Percentiles rank a stretch among this genome's conserved stretches.
phyloP scores from a whole-genome alignment of 2,797 vertebrate species.

The Oceanodroma leucorhoa region DNA sequence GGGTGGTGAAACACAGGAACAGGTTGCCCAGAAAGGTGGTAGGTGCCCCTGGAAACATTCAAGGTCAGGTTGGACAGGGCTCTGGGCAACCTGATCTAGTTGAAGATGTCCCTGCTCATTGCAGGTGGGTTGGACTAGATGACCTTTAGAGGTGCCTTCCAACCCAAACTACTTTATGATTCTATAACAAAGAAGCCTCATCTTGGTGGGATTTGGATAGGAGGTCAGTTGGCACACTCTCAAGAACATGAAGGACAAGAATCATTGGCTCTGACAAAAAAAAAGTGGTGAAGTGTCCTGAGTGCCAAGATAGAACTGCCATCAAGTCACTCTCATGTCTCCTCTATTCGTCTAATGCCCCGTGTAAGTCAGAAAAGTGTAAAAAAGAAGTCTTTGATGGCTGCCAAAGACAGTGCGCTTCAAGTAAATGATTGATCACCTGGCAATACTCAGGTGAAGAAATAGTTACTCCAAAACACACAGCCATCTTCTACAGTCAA shows the following conservation, averaged over 20 bases:
- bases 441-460: not conserved
- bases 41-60: not conserved
- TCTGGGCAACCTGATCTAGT: not conserved
- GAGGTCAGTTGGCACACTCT: not conserved
- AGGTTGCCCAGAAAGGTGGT: not conserved
- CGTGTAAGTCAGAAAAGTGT: not conserved
- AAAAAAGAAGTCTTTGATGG: not conserved
- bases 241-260: not conserved
- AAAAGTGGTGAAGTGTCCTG: not conserved
- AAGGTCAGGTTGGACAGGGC: not conserved
- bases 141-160: not conserved
- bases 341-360: not conserved
- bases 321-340: not conserved
- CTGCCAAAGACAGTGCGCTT: not conserved
- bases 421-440: not conserved
- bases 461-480: not conserved
- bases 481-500: not conserved
- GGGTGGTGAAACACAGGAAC: not conserved
- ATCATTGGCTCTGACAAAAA: not conserved
- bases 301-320: not conserved
- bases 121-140: not conserved
- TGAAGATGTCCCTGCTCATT: not conserved
- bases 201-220: not conserved
- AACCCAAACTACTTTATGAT: not conserved
- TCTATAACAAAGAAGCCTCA: not conserved